Conservation (phyloP, 2,113 vertebrate species). For the Petrocephalus zakoni region DNA sequence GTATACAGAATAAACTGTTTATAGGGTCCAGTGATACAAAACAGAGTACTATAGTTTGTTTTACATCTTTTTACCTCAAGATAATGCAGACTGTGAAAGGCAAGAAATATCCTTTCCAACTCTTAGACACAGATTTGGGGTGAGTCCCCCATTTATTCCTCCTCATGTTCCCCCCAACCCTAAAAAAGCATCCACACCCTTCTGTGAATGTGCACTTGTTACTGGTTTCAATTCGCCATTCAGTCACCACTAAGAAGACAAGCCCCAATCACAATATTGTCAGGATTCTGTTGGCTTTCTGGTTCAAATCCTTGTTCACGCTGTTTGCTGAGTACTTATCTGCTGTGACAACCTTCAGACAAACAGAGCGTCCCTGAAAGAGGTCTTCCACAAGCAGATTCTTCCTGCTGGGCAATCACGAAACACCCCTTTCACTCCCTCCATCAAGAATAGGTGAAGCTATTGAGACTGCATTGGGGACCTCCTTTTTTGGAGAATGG, state of each 20-base stretch:
- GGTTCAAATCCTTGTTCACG: slow-evolving; percentile 98
- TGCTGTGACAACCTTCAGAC: slow-evolving; percentile 94
- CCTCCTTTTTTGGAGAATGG: slow-evolving; percentile 81
- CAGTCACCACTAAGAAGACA: slow-evolving; percentile 72
- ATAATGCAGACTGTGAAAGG: not conserved
- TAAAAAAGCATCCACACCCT: slow-evolving; percentile 55
- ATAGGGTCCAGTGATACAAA: not conserved
- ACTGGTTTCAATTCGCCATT: slow-evolving; percentile 70
- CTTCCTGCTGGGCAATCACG: slow-evolving; percentile 86
- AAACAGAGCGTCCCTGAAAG: slow-evolving; percentile 87
- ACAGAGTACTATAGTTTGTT: not conserved
- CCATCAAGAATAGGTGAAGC: slow-evolving; percentile 91
- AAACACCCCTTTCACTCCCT: slow-evolving; percentile 90
- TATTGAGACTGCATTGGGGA: slow-evolving; percentile 87
- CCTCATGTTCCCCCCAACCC: not conserved
- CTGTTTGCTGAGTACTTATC: slow-evolving; percentile 98
- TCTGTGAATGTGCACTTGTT: slow-evolving; percentile 70
- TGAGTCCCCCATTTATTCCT: not conserved
- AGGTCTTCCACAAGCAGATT: slow-evolving; percentile 87
- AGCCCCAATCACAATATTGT: slow-evolving; percentile 82
- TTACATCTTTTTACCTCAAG: not conserved
- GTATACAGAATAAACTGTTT: not conserved
- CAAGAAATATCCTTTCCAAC: not conserved
- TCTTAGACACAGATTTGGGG: not conserved
- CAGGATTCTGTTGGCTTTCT: slow-evolving; percentile 87